Evolutionary conservation across 2,797 vertebrate genomes (phyloP).

Genomic region (Pangasius macronema): DNA sequence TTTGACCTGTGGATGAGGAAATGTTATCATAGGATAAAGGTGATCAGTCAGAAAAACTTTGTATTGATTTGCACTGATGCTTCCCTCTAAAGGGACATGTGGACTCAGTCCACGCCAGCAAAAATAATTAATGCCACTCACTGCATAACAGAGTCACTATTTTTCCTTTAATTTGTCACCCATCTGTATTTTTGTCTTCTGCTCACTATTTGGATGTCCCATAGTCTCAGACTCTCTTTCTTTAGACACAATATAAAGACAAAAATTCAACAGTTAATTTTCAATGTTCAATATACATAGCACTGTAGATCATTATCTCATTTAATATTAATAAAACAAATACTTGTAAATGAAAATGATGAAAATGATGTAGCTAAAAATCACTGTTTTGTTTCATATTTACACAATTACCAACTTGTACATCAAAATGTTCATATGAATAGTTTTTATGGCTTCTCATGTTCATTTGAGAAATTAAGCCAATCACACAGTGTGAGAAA

Average conservation of each 20-base stretch:
- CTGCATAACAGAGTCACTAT: neutral
- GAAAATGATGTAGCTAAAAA: neutral
- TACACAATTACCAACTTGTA: neutral
- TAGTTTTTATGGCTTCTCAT: neutral
- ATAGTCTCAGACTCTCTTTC: neutral
- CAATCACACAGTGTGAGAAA: neutral
- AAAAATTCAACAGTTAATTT: neutral
- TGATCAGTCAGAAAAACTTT: neutral
- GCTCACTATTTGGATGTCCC: neutral
- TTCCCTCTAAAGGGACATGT: neutral
- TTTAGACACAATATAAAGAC: neutral
- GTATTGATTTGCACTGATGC: neutral
- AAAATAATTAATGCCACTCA: neutral
- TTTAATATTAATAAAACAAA: neutral
- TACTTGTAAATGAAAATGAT: too few species aligned
- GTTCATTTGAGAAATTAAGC: neutral
- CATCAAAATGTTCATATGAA: neutral
- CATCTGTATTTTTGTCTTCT: neutral
- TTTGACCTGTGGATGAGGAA: neutral
- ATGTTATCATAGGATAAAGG: neutral
- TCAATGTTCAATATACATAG: neutral
- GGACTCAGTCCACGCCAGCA: neutral
- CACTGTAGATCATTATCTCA: neutral
- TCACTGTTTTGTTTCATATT: neutral
- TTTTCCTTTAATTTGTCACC: neutral